Percentiles rank a stretch among this genome's conserved stretches.
These are phyloP conservation scores for Pentalonia nigronervosa DNA, from an alignment of 1,140 invertebrate species.

Conservation along the genomic window DNA sequence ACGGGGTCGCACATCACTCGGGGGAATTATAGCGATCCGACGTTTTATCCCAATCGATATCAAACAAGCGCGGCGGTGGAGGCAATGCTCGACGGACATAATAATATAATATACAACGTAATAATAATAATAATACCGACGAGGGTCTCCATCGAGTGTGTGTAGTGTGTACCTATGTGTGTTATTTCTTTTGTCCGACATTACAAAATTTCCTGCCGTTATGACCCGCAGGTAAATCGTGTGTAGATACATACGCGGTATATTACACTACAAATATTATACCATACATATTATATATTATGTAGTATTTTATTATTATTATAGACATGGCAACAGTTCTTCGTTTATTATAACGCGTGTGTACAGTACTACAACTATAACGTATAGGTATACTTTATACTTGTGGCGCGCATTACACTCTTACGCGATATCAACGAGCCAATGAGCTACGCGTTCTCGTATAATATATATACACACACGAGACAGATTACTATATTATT, in stretches of 20 bases:
- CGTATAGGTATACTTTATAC: background rate
- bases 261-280: background rate
- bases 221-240: constrained; percentile 55
- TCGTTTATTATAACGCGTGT: background rate
- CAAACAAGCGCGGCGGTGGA: constrained; percentile 1
- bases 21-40: constrained; percentile 37
- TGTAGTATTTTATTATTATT: constrained; percentile 8
- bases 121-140: constrained; percentile 35
- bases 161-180: background rate
- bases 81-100: background rate
- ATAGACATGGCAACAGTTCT: background rate
- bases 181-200: constrained; percentile 53
- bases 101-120: background rate
- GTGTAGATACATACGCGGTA: constrained; percentile 24
- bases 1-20: constrained; percentile 1
- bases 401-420: background rate
- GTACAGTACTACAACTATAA: background rate
- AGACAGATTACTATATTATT: constrained; percentile 3
- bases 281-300: constrained; percentile 16
- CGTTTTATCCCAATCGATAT: constrained; percentile 51
- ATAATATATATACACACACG: constrained; percentile 27
- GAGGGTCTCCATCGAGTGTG: constrained; percentile 22
- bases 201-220: constrained; percentile 54
- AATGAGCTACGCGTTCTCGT: constrained; percentile 7
- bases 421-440: constrained; percentile 23